Evolutionary conservation across 2,113 vertebrate genomes (phyloP).

Genomic region (Lampris incognitus): DNA sequence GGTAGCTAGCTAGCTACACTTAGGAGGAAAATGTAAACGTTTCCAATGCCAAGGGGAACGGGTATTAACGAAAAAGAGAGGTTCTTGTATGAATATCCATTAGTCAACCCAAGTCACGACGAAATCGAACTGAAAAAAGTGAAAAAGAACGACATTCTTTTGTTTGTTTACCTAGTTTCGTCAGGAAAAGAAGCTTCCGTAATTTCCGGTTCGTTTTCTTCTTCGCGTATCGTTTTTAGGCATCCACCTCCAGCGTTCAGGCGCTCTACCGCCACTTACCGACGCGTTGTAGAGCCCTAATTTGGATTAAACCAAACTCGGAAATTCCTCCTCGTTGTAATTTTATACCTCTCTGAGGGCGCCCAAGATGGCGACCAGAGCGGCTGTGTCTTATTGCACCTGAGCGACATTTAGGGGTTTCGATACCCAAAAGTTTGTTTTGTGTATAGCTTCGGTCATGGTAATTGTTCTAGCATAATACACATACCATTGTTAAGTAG

Average conservation of each 20-base stretch:
- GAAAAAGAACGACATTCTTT: conserved; percentile 35
- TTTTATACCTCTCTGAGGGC: no score
- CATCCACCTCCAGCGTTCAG: not conserved
- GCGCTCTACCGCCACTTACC: conserved; percentile 39
- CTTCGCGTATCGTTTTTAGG: not conserved
- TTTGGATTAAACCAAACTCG: not conserved
- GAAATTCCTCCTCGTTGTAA: no score
- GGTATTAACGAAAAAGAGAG: not conserved
- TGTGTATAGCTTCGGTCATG: no score
- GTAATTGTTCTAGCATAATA: no score
- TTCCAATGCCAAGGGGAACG: not conserved
- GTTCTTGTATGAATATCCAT: not conserved
- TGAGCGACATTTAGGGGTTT: no score
- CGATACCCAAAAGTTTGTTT: no score
- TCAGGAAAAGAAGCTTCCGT: conserved; percentile 35
- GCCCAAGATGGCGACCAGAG: no score
- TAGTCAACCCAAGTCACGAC: not conserved
- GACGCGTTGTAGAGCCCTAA: not conserved
- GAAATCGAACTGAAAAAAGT: not conserved
- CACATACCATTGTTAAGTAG: no score
- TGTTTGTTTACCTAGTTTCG: conserved; percentile 70
- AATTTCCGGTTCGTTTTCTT: conserved; percentile 55
- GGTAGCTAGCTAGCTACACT: conserved; percentile 7
- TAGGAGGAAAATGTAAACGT: not conserved
- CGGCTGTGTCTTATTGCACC: no score